Percentiles rank a stretch among this genome's conserved stretches.
Evolutionary conservation across 2,797 vertebrate species (phyloP).

Genomic region (Babyrousa celebensis): DNA sequence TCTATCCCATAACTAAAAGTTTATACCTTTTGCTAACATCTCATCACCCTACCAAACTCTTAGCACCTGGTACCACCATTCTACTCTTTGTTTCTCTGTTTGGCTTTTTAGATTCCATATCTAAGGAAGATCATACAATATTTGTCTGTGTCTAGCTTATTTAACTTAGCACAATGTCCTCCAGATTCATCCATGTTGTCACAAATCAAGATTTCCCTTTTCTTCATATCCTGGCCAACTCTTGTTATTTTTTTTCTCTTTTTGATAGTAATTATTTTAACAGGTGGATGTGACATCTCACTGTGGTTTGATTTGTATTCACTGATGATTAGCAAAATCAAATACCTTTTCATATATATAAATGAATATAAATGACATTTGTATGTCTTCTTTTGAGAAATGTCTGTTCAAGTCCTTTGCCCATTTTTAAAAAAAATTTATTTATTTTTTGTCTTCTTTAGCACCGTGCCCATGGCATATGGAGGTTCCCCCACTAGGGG

Average conservation of each 20-base stretch:
- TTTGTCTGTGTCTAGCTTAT: not conserved
- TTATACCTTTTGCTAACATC: not conserved
- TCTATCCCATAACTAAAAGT: not conserved
- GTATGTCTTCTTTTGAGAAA: not conserved
- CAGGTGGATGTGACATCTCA: not conserved
- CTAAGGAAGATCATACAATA: not conserved
- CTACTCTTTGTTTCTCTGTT: not conserved
- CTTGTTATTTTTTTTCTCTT: not conserved
- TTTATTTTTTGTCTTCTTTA: too few species aligned
- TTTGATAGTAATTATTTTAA: not conserved
- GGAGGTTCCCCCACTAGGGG: too few species aligned
- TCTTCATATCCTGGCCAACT: not conserved
- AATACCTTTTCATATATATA: not conserved
- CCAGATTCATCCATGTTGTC: not conserved
- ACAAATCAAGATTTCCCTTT: not conserved
- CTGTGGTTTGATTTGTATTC: not conserved
- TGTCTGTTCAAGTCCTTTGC: not conserved
- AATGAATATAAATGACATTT: too few species aligned
- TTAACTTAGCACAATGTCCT: not conserved
- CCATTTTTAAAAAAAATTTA: not conserved
- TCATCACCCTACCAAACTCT: not conserved
- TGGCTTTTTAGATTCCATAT: not conserved
- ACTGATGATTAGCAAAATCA: not conserved
- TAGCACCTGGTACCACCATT: not conserved
- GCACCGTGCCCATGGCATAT: too few species aligned